These are phyloP conservation scores for Idaea aversata DNA, from an alignment of 2,888 invertebrate species.

Conservation along the genomic window DNA sequence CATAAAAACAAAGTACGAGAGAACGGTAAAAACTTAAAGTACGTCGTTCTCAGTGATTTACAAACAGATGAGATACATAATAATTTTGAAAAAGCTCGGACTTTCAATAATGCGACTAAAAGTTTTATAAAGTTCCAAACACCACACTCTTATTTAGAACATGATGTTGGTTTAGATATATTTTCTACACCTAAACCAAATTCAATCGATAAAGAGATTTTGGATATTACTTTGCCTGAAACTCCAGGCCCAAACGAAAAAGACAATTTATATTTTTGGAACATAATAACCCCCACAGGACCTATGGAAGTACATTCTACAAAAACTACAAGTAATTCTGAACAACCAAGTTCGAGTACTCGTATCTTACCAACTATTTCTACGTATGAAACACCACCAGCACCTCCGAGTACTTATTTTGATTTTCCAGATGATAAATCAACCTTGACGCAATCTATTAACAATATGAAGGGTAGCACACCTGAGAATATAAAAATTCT, in stretches of 20 bases:
- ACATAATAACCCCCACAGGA: slow-evolving; percentile 36
- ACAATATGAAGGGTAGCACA: slow-evolving; percentile 30
- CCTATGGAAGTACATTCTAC: slow-evolving; percentile 34
- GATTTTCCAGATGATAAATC: slow-evolving; percentile 9
- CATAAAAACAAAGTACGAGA: slow-evolving; percentile 50
- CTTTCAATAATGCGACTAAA: slow-evolving; percentile 16
- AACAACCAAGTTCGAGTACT: slow-evolving; percentile 29
- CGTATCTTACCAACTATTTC: slow-evolving; percentile 40
- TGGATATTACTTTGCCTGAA: slow-evolving; percentile 32
- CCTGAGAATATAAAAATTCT: slow-evolving; percentile 1
- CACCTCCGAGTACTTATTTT: slow-evolving; percentile 27
- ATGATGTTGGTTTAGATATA: slow-evolving; percentile 40
- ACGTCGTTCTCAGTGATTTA: slow-evolving; percentile 56
- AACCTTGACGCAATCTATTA: slow-evolving; percentile 22
- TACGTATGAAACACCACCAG: slow-evolving; percentile 59
- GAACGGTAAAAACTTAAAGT: slow-evolving; percentile 42
- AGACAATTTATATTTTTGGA: slow-evolving; percentile 47
- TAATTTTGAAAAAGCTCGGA: slow-evolving; percentile 43
- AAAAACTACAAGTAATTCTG: slow-evolving; percentile 20
- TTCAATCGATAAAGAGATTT: slow-evolving; percentile 42
- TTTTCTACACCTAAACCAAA: slow-evolving; percentile 19
- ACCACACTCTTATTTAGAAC: slow-evolving; percentile 44
- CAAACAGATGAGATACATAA: slow-evolving; percentile 50
- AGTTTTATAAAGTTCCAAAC: slow-evolving; percentile 44
- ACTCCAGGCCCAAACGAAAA: slow-evolving; percentile 25